Percentiles rank a stretch among this genome's conserved stretches.
These are phyloP conservation scores for Craterocephalus amniculus DNA, from an alignment of 2,797 vertebrate species.

Conservation along the genomic window DNA sequence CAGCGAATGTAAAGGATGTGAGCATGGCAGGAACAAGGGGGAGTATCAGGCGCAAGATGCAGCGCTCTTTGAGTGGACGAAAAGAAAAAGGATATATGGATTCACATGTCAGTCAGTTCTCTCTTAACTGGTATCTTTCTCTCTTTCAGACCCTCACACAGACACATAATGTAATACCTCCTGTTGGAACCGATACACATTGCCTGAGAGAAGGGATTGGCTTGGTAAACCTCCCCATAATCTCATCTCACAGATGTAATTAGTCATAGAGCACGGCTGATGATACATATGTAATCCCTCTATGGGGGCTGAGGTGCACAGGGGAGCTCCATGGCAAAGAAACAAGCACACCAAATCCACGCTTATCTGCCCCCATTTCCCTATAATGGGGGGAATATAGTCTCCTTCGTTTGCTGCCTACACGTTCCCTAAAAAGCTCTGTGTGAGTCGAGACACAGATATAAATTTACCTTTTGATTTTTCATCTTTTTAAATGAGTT, in stretches of 20 bases:
- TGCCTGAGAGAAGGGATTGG: slow-evolving; percentile 80
- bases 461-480: slow-evolving; percentile 63
- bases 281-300: slow-evolving; percentile 84
- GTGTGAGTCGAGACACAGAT: slow-evolving; percentile 67
- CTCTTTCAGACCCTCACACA: slow-evolving; percentile 59
- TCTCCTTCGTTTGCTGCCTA: slow-evolving; percentile 62
- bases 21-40: slow-evolving; percentile 21
- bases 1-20: slow-evolving; percentile 4
- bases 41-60: slow-evolving; percentile 32
- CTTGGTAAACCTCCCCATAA: slow-evolving; percentile 82
- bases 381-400: slow-evolving; percentile 38
- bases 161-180: slow-evolving; percentile 71
- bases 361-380: slow-evolving; percentile 73
- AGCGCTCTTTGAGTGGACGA: slow-evolving; percentile 25
- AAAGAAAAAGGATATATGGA: slow-evolving; percentile 51
- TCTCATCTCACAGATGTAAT: slow-evolving; percentile 87
- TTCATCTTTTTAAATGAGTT: slow-evolving; percentile 41
- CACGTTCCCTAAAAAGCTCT: slow-evolving; percentile 68
- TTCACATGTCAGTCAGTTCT: slow-evolving; percentile 71
- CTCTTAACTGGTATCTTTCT: slow-evolving; percentile 65
- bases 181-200: slow-evolving; percentile 79
- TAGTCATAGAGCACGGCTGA: slow-evolving; percentile 84
- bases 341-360: slow-evolving; percentile 73
- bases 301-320: slow-evolving; percentile 73
- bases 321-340: slow-evolving; percentile 70